Evolutionary conservation across 2,797 vertebrate species (phyloP).

Genomic region (Carcharodon carcharias): DNA sequence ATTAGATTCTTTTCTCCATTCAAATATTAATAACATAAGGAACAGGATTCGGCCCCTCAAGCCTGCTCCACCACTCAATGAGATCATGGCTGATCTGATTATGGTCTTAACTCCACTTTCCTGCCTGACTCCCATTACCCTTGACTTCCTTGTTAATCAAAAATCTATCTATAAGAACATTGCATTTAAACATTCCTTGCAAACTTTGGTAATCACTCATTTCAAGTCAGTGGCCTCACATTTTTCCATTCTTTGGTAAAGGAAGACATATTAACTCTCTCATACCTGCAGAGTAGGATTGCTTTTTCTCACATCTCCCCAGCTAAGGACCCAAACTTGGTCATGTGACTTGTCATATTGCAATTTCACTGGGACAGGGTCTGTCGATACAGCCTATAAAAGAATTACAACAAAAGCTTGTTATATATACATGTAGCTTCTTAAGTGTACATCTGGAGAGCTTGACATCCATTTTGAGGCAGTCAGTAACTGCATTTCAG

Average conservation of each 20-base stretch:
- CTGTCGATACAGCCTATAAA: conserved; percentile 75
- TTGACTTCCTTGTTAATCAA: not conserved
- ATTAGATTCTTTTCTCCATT: not conserved
- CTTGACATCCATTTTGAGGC: not conserved
- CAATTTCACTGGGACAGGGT: conserved; percentile 79
- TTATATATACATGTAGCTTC: not conserved
- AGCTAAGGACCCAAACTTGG: conserved; percentile 90
- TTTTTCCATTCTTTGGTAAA: not conserved
- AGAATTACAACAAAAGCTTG: not conserved
- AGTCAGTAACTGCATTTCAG: not conserved
- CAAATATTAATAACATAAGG: not conserved
- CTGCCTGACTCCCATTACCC: not conserved
- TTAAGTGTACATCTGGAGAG: not conserved
- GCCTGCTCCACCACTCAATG: not conserved
- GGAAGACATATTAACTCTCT: conserved; percentile 21
- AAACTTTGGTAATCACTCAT: not conserved
- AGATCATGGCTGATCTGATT: not conserved
- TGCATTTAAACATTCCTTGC: not conserved
- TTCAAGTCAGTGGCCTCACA: not conserved
- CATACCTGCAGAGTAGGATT: conserved; percentile 78
- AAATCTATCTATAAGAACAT: not conserved
- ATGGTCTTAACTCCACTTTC: not conserved
- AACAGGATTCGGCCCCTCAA: not conserved
- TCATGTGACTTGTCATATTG: conserved; percentile 95
- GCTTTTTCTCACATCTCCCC: conserved; percentile 71